phyloP scores from a whole-genome alignment of 2,113 vertebrate genomes.

The Neolamprologus sp. region DNA sequence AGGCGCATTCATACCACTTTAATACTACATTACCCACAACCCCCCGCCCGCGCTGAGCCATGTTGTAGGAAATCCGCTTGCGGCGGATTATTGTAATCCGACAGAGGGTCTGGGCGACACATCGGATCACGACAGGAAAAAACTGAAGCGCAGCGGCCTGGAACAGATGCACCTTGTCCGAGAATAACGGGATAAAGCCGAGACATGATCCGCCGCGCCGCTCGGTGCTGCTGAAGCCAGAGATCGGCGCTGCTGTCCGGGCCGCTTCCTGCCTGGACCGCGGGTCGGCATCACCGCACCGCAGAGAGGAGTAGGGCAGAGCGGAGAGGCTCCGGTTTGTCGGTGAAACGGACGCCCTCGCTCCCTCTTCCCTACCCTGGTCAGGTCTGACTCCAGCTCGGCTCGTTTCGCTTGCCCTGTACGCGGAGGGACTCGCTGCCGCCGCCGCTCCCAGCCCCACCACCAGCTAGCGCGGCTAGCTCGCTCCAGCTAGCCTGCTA shows the following conservation, averaged over 20 bases:
- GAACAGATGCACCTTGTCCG: slow-evolving; percentile 15
- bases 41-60: slow-evolving; percentile 46
- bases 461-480: slow-evolving; percentile 61
- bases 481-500: slow-evolving; percentile 50
- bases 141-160: slow-evolving; percentile 33
- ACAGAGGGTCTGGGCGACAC: slow-evolving; percentile 61
- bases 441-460: background rate
- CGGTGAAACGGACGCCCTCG: background rate
- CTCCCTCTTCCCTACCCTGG: background rate
- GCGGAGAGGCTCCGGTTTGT: slow-evolving; percentile 19
- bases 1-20: slow-evolving; percentile 19
- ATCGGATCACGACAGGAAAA: slow-evolving; percentile 45
- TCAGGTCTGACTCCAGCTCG: background rate
- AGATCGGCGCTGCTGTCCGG: slow-evolving; percentile 11
- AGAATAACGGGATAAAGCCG: slow-evolving; percentile 20
- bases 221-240: background rate
- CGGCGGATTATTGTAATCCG: slow-evolving; percentile 75
- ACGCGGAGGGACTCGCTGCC: background rate
- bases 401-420: slow-evolving; percentile 16
- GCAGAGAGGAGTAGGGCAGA: slow-evolving; percentile 9
- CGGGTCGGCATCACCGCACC: slow-evolving; percentile 33
- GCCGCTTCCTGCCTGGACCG: slow-evolving; percentile 57
- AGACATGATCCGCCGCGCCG: slow-evolving; percentile 39
- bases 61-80: slow-evolving; percentile 76
- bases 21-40: slow-evolving; percentile 70